phyloP scores from a whole-genome alignment of 2,113 vertebrate species.

The Odobenus rosmarus region DNA sequence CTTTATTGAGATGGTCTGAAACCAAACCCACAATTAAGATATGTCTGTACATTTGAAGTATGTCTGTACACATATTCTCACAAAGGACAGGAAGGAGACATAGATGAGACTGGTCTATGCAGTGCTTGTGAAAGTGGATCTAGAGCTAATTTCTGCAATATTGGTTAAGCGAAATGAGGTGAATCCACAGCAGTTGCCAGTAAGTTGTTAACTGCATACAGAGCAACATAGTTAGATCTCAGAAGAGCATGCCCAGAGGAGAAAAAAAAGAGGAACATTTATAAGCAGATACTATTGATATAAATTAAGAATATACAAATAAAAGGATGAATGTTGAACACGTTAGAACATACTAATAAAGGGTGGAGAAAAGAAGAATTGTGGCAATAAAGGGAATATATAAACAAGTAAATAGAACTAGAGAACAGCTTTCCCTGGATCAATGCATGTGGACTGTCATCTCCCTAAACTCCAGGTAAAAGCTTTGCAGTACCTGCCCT shows the following conservation, averaged over 20 bases:
- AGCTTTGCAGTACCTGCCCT: too few relatives aligned
- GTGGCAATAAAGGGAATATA: background rate
- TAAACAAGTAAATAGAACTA: background rate
- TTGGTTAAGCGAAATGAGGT: background rate
- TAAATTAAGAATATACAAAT: background rate
- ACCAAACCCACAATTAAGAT: background rate
- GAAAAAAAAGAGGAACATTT: background rate
- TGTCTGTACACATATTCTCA: background rate
- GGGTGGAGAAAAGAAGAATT: background rate
- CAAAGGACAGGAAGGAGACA: background rate
- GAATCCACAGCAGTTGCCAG: background rate
- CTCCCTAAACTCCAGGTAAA: too few relatives aligned
- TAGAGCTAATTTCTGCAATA: background rate
- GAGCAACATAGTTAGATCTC: background rate
- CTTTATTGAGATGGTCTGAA: background rate
- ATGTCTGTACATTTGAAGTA: background rate
- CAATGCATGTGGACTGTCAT: accelerated
- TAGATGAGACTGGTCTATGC: background rate
- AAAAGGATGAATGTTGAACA: background rate
- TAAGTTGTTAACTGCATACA: background rate
- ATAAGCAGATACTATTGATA: background rate
- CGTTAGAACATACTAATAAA: background rate
- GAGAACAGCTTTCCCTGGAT: background rate
- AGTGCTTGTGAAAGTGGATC: background rate
- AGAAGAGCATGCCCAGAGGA: background rate